Conservation (phyloP, 1,140 invertebrate genomes). For the Drosophila athabasca region DNA sequence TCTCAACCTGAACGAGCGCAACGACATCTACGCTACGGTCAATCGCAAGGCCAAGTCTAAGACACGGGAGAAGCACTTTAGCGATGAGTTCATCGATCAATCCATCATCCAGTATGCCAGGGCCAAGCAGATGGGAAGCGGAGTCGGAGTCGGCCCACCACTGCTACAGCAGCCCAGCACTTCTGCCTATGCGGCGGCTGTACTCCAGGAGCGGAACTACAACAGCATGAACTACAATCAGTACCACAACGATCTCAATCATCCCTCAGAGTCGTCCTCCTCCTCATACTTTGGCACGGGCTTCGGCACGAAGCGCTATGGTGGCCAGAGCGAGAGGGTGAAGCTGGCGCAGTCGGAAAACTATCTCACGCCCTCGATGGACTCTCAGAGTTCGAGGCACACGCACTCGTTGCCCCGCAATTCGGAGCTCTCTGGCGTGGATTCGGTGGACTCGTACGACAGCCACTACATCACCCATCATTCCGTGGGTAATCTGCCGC, state of each 20-base stretch:
- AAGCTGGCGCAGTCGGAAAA: slow-evolving; percentile 78
- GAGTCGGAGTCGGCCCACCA: slow-evolving; percentile 13
- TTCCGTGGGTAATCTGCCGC: slow-evolving; percentile 67
- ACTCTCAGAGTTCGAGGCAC: slow-evolving; percentile 76
- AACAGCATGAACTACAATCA: slow-evolving; percentile 64
- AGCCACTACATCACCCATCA: slow-evolving; percentile 82
- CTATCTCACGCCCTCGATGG: slow-evolving; percentile 76
- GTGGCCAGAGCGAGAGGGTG: slow-evolving; percentile 41
- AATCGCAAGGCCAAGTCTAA: slow-evolving; percentile 83
- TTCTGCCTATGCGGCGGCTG: slow-evolving; percentile 68
- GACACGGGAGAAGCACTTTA: slow-evolving; percentile 79
- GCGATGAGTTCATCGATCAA: slow-evolving; percentile 82
- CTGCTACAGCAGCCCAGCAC: slow-evolving; percentile 64
- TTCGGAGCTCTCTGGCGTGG: slow-evolving; percentile 77
- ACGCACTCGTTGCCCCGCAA: slow-evolving; percentile 82
- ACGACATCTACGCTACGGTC: slow-evolving; percentile 82
- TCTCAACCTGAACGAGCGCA: slow-evolving; percentile 76
- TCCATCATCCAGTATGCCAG: slow-evolving; percentile 76
- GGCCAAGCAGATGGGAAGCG: slow-evolving; percentile 71
- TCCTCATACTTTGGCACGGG: slow-evolving; percentile 82
- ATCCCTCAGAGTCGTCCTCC: slow-evolving; percentile 78
- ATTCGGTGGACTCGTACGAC: slow-evolving; percentile 83
- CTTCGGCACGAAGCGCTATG: slow-evolving; percentile 71
- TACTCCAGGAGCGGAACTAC: slow-evolving; percentile 62
- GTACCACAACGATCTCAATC: slow-evolving; percentile 82